Conservation (phyloP, 2,113 vertebrate species). For the Stegastes partitus region DNA sequence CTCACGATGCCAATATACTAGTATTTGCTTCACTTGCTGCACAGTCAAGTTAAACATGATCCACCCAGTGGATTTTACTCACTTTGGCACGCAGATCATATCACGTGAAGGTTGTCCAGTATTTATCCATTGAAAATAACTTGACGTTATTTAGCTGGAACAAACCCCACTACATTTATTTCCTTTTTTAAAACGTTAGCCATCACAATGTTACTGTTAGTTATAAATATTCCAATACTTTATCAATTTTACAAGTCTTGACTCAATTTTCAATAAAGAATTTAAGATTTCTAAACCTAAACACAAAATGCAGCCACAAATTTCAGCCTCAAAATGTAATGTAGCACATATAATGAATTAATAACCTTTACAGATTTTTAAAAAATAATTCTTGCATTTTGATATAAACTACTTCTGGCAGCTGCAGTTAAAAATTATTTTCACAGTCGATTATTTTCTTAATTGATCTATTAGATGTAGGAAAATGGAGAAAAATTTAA, state of each 20-base stretch:
- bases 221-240: not conserved
- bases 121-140: not conserved
- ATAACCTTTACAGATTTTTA: no score
- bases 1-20: slow-evolving; percentile 66
- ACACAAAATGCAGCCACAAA: no score
- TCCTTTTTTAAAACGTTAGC: not conserved
- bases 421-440: no score
- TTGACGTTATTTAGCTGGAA: not conserved
- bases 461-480: no score
- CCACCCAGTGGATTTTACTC: not conserved
- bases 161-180: not conserved
- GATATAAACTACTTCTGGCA: no score
- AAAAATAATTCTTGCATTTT: no score
- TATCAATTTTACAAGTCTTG: slow-evolving; percentile 1
- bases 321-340: no score
- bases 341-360: no score
- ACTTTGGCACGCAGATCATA: not conserved
- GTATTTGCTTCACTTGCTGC: slow-evolving; percentile 67
- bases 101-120: no score
- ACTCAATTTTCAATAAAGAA: not conserved
- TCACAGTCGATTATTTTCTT: no score
- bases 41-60: slow-evolving; percentile 49
- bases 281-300: no score
- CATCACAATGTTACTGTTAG: not conserved
- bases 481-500: no score